phyloP scores from a whole-genome alignment of 2,113 vertebrate species.

The Polypterus bichir region DNA sequence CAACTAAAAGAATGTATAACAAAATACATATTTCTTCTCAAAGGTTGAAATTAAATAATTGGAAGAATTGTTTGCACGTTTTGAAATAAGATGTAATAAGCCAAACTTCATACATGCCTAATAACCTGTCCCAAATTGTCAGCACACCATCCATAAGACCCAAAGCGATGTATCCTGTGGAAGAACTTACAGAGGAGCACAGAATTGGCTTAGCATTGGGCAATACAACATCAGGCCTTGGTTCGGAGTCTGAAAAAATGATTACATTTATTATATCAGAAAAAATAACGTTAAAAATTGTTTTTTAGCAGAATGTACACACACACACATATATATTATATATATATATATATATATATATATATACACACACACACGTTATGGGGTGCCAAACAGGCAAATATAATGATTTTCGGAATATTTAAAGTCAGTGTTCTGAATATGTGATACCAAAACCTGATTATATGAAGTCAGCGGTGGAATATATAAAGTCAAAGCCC shows the following conservation, averaged over 20 bases:
- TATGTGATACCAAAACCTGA: too few relatives aligned
- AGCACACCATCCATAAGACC: slow-evolving; percentile 55
- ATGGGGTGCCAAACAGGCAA: too few relatives aligned
- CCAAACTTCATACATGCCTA: slow-evolving; percentile 41
- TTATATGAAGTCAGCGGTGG: too few relatives aligned
- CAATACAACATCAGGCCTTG: slow-evolving; percentile 58
- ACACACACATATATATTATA: not conserved
- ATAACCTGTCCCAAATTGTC: slow-evolving; percentile 59
- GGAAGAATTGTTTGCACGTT: not conserved
- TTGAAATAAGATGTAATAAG: not conserved
- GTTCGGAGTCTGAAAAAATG: slow-evolving; percentile 38
- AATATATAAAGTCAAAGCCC: too few relatives aligned
- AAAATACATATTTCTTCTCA: not conserved
- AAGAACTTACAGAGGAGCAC: slow-evolving; percentile 49
- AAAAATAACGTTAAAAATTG: not conserved
- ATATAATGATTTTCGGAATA: too few relatives aligned
- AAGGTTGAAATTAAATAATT: not conserved
- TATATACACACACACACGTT: not conserved
- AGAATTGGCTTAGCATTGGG: slow-evolving; percentile 62
- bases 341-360: not conserved
- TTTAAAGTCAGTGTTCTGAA: too few relatives aligned
- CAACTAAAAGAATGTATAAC: not conserved
- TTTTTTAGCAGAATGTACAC: not conserved
- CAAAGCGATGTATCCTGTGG: slow-evolving; percentile 49
- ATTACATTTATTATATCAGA: slow-evolving; percentile 2